Percentiles rank a stretch among this genome's conserved stretches.
Evolutionary conservation across 2,888 invertebrate species (phyloP).

Genomic region (Dasypogon diadema): DNA sequence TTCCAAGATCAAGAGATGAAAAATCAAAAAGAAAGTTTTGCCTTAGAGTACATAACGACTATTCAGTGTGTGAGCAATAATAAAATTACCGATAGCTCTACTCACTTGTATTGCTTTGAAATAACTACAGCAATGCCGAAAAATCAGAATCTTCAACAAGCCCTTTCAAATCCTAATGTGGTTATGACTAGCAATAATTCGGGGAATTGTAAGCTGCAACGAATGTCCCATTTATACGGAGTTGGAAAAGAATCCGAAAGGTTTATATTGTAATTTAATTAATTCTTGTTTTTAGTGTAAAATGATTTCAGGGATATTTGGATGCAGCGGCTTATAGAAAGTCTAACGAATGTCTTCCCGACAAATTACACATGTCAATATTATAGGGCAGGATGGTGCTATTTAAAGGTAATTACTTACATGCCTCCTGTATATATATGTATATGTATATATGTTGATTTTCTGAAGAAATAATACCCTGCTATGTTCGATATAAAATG

Average conservation of each 20-base stretch:
- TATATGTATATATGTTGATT: too few relatives aligned
- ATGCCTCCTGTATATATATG: too few relatives aligned
- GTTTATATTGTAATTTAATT: slow-evolving; percentile 53
- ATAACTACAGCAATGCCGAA: slow-evolving; percentile 66
- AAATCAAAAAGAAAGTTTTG: slow-evolving; percentile 77
- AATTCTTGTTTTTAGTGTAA: too few relatives aligned
- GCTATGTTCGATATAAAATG: too few relatives aligned
- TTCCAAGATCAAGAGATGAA: slow-evolving; percentile 80
- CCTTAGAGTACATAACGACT: slow-evolving; percentile 72
- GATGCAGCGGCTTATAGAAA: slow-evolving; percentile 84
- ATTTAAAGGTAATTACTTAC: slow-evolving; percentile 76
- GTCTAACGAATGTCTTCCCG: slow-evolving; percentile 77
- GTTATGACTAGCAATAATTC: slow-evolving; percentile 63
- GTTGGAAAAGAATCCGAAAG: slow-evolving; percentile 68
- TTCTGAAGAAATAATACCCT: too few relatives aligned
- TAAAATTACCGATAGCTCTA: slow-evolving; percentile 68
- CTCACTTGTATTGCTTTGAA: slow-evolving; percentile 68
- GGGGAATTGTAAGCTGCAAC: slow-evolving; percentile 66
- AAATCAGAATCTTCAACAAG: slow-evolving; percentile 57
- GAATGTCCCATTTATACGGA: slow-evolving; percentile 66
- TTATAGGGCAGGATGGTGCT: slow-evolving; percentile 85
- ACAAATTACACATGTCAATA: slow-evolving; percentile 78
- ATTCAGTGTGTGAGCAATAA: slow-evolving; percentile 68
- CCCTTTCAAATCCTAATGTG: slow-evolving; percentile 64
- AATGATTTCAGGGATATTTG: slow-evolving; percentile 73